Base-by-base conservation (phyloP, 2,113 vertebrate genomes). In the Seriola dumerili region DNA sequence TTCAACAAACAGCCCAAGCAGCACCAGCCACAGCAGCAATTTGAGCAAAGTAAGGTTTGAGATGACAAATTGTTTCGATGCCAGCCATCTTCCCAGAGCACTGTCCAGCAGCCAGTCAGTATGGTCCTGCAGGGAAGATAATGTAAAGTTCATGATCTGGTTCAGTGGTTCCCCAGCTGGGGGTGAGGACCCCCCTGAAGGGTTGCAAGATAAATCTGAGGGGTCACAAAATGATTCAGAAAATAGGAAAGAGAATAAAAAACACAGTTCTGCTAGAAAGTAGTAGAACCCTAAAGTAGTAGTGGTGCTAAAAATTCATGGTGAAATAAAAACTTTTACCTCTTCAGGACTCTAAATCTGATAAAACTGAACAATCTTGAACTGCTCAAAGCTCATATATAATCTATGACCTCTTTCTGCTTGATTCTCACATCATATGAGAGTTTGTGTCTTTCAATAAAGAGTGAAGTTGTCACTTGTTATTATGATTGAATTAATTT, bases 11-110 rank as follows among this genome's bases (percentile, higher is more conserved):
- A 99, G 95, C 19, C 96, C 96, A 21, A 98, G 94, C 55, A 99
- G 91, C 67, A 97, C 96, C 83, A 97, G 88, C 98, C 98, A 98
- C 66, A 99, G 95, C 58, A 98, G 90, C 80, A 97, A 87, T 92
- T 98, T 98, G 54, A 98, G 73, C 86, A 97, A 38, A 48, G 87
- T 95, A 46, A 97, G 36, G 70, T 94, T 96, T 2, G 92, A 92
- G 34, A 95, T 73, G 61, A 93, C 76, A 17, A 92, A 58, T 6
- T 72, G 83, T 82, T 78, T 90, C 0, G 93, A 91, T 21, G 90
- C 63, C 11, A 95, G 81, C 94, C 94, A 95, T 21, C 85, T 83
- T 38, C 94, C 94, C 44, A 93, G 25, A 62, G 86, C 14, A 13
- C 88, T 93, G 77, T 94, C 91, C 77, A 92, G 63, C 86, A 95